Evolutionary conservation across 2,888 invertebrate species (phyloP), one percentile per base, ranked within the genome.

Genomic region (Hypercompe scribonia): DNA sequence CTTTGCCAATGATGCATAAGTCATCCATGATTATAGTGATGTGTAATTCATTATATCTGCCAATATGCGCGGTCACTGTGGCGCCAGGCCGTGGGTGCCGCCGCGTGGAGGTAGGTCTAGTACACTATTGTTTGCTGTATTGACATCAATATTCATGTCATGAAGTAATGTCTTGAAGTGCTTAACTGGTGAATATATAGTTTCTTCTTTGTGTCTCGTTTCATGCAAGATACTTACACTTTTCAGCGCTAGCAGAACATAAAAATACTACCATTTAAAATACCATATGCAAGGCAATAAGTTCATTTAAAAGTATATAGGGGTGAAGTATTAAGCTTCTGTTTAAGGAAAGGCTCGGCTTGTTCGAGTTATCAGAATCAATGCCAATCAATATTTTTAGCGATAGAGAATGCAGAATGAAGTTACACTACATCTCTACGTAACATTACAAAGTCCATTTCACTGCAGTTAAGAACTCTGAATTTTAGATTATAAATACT

Each of bases 121-220:
- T 68, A 31, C 4, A 39, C 61, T 31, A 69, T 69, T 69, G 69
- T 69, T 61, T 61, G 18, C 15, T 61, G 39, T 31, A 31, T 24
- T 7, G 5, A 42, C 31, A 58, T 69, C 58, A 61, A 31, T 39
- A 69, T 69, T 69, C 69, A 42, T 24, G 58, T 39, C 61, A 61
- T 61, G 61, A 61, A 61, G 31, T 18, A 24, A 13, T 28, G 21
- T 39, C 31, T 42, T 13, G n/a, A 61, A n/a, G 31, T 58, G 58
- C 24, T 39, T 39, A 13, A 31, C 61, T 58, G 61, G 21, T 36
- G 39, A 58, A 11, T 31, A 39, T 5, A 5, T 34, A n/a, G n/a
- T 7, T 15, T 24, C 33, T n/a, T 31, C n/a, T 34, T 54, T 42
- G 50, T 13, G n/a, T 24, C 15, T 21, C 28, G 11, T 46, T 10